A percentile compares a stretch with the other conserved stretches of the same genome.
phyloP scores from a whole-genome alignment of 37 sponge, comb jelly and placozoan genomes.

The Cliona cf. orientalis region DNA sequence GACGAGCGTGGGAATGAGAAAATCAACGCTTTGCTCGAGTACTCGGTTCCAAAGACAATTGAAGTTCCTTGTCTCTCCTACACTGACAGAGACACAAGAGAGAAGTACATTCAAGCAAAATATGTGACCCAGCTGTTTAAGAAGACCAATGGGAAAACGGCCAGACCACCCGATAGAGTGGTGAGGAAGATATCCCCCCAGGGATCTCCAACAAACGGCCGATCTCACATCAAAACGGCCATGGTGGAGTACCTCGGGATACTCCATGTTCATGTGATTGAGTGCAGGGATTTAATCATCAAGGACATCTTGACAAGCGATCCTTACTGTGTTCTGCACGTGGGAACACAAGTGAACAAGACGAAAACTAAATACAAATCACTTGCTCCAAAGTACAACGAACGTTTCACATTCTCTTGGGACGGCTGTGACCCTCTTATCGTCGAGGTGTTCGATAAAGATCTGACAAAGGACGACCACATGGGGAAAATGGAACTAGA shows the following conservation, averaged over 20 bases:
- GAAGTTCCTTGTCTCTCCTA: conserved; percentile 76
- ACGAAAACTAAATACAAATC: conserved; percentile 66
- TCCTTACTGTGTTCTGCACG: conserved; percentile 70
- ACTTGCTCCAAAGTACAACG: conserved; percentile 76
- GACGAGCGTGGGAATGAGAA: conserved; percentile 56
- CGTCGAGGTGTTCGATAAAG: conserved; percentile 80
- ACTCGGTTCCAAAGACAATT: conserved; percentile 78
- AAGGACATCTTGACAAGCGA: conserved; percentile 76
- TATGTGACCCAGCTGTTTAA: conserved; percentile 75
- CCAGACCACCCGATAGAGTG: conserved; percentile 62
- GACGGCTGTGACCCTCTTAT: conserved; percentile 64
- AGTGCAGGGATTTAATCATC: conserved; percentile 49
- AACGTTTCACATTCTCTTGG: conserved; percentile 86
- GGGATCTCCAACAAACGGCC: conserved; percentile 1
- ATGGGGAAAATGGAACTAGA: conserved; percentile 67
- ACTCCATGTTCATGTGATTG: conserved; percentile 60
- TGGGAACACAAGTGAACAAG: conserved; percentile 73
- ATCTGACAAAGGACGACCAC: conserved; percentile 78
- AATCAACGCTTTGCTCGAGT: conserved; percentile 70
- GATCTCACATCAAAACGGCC: conserved; percentile 12
- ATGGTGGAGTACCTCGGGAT: conserved; percentile 88
- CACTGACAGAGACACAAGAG: conserved; percentile 76
- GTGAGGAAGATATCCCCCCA: conserved; percentile 9
- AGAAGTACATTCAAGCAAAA: conserved; percentile 77
- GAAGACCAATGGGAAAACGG: conserved; percentile 14